phyloP scores from a whole-genome alignment of 1,140 invertebrate genomes.

The Bombus balteatus region DNA sequence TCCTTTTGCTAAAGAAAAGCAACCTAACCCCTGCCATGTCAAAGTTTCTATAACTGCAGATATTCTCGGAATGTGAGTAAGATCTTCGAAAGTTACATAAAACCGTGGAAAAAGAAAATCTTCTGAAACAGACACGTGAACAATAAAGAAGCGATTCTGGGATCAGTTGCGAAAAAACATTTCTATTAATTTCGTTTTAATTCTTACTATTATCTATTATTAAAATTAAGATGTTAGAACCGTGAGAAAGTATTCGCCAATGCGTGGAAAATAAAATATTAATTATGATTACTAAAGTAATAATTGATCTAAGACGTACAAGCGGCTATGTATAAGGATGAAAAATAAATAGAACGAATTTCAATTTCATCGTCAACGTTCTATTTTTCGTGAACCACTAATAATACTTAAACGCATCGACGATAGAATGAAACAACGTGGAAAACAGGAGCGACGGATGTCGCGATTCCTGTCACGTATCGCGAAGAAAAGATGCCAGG shows the following conservation, averaged over 20 bases:
- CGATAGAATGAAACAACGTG: not conserved
- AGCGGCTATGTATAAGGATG: too few species aligned
- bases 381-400: too few species aligned
- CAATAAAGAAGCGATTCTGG: not conserved
- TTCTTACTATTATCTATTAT: too few species aligned
- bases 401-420: not conserved
- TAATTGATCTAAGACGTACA: too few species aligned
- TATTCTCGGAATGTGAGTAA: not conserved
- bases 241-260: too few species aligned
- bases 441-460: not conserved
- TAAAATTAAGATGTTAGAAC: not conserved
- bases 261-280: too few species aligned
- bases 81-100: not conserved
- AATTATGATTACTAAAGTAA: too few species aligned
- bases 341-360: too few species aligned
- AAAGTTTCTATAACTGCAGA: not conserved
- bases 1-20: not conserved
- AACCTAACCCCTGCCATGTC: too few species aligned
- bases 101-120: not conserved
- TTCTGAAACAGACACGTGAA: not conserved
- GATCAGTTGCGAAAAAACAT: not conserved
- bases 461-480: conserved; percentile 19
- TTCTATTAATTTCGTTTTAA: too few species aligned
- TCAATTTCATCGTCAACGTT: too few species aligned
- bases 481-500: not conserved